These are phyloP conservation scores for Peromyscus eremicus DNA, from an alignment of 2,797 vertebrate species.

Conservation along the genomic window DNA sequence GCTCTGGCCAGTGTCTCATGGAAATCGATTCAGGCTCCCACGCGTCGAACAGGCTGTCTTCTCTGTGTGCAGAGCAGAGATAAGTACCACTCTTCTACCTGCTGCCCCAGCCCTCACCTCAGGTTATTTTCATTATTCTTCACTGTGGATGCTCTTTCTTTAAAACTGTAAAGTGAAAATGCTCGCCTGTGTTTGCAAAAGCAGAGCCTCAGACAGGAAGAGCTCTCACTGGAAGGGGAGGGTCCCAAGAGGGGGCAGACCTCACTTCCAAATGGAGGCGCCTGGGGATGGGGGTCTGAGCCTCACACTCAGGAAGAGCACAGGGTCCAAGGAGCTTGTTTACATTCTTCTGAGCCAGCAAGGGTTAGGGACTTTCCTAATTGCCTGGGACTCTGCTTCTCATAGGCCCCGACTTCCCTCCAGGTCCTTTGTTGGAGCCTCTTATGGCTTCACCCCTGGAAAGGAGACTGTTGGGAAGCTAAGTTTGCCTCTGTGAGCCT, in stretches of 20 bases:
- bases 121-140: slow-evolving; percentile 35
- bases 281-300: neutral
- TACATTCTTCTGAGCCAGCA: neutral
- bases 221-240: neutral
- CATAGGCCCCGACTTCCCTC: neutral
- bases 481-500: neutral
- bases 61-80: neutral
- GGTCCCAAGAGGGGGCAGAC: neutral
- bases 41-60: neutral
- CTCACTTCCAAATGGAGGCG: neutral
- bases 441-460: neutral
- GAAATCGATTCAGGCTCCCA: neutral
- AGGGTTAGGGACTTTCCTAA: neutral
- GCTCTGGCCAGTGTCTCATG: neutral
- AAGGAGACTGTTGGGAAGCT: neutral
- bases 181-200: neutral
- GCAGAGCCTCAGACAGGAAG: neutral
- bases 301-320: neutral
- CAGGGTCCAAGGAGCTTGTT: neutral
- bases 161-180: neutral
- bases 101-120: neutral
- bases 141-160: neutral
- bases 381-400: neutral
- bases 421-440: neutral
- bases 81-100: neutral